Evolutionary conservation across 2,113 vertebrate genomes (phyloP).

Genomic region (Xiphorhynchus elegans): DNA sequence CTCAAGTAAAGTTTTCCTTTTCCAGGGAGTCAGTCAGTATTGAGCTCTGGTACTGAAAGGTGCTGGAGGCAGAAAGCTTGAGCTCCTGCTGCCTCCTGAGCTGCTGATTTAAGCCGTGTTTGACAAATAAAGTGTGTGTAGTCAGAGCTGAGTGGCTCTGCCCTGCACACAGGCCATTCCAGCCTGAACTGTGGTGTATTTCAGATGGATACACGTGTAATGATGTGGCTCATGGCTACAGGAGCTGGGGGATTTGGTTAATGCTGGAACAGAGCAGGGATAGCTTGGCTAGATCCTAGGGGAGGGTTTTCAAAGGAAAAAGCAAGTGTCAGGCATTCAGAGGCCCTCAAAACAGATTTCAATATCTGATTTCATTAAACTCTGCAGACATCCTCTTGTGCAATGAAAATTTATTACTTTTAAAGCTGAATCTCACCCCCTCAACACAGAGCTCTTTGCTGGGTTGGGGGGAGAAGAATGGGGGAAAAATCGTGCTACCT

Average conservation of each 20-base stretch:
- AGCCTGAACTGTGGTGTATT: rapidly evolving
- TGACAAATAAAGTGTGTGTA: background rate
- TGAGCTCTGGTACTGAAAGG: background rate
- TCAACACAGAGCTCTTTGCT: background rate
- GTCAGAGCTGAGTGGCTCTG: background rate
- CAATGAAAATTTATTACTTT: background rate
- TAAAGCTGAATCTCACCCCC: background rate
- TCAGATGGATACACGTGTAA: rapidly evolving
- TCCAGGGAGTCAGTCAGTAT: background rate
- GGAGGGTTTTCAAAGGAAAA: background rate
- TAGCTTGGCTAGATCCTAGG: background rate
- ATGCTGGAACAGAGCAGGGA: background rate
- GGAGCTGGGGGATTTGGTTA: background rate
- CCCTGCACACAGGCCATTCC: background rate
- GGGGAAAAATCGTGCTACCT: background rate
- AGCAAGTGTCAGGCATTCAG: background rate
- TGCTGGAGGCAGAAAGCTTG: background rate
- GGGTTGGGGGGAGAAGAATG: rapidly evolving
- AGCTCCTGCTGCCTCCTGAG: background rate
- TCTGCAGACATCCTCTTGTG: background rate
- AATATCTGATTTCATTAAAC: background rate
- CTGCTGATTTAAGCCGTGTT: background rate
- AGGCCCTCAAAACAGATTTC: background rate
- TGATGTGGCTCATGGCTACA: background rate
- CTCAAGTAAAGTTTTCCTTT: background rate